phyloP scores from a whole-genome alignment of 2,113 vertebrate species.

The Anolis carolinensis region DNA sequence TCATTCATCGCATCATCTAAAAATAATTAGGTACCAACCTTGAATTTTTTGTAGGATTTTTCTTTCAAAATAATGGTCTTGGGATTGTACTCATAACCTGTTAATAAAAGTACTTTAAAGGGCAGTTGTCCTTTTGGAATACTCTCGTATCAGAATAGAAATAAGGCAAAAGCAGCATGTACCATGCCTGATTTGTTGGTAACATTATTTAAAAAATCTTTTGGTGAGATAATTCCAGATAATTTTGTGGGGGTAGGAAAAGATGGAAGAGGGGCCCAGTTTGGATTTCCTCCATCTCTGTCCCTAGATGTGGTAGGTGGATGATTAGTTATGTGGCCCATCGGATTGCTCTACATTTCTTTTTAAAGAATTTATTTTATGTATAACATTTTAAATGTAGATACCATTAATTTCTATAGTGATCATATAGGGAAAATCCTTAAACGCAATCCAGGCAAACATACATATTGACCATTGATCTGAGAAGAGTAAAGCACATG shows the following conservation, averaged over 20 bases:
- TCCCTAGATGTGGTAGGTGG: neutral
- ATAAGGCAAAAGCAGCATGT: no score
- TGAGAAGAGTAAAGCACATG: neutral
- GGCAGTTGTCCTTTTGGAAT: neutral
- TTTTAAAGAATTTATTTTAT: neutral
- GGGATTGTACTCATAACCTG: neutral
- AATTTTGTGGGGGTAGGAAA: neutral
- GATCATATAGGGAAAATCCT: neutral
- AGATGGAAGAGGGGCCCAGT: neutral
- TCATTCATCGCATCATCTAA: neutral
- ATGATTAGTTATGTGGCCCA: neutral
- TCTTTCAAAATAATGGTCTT: neutral
- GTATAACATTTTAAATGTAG: neutral
- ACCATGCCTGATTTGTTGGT: no score
- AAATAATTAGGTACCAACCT: neutral
- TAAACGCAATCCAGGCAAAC: neutral
- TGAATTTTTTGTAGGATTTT: neutral
- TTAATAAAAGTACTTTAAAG: neutral
- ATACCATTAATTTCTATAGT: neutral
- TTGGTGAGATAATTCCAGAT: no score
- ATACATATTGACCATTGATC: neutral
- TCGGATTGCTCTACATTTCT: neutral
- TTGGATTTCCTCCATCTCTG: neutral
- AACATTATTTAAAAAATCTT: no score
- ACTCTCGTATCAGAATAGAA: no score